Evolutionary conservation across 2,797 vertebrate genomes (phyloP).

Genomic region (Cuniculus paca): DNA sequence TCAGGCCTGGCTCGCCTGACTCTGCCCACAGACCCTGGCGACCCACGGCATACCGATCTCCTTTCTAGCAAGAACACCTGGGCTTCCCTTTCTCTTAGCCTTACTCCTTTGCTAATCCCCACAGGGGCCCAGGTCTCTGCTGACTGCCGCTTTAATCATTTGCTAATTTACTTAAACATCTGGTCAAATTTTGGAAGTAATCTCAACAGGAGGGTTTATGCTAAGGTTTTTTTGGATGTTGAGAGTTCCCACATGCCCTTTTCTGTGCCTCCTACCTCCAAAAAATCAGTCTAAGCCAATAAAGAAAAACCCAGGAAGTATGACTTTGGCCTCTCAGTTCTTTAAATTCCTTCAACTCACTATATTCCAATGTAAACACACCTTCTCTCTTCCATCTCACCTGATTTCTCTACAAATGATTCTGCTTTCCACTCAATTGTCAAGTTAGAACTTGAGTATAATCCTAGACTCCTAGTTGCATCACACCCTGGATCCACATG

Average conservation of each 20-base stretch:
- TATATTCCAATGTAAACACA: not conserved
- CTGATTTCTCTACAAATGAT: not conserved
- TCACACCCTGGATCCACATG: not conserved
- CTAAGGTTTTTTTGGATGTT: conserved; percentile 70
- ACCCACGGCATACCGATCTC: not conserved
- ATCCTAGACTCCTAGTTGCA: not conserved
- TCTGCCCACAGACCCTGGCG: not conserved
- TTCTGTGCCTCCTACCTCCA: not conserved
- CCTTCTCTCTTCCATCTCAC: not conserved
- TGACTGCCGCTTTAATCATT: conserved; percentile 79
- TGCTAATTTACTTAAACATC: conserved; percentile 83
- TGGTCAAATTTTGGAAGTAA: conserved; percentile 78
- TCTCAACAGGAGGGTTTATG: conserved; percentile 72
- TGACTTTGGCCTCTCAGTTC: not conserved
- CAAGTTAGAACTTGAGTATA: not conserved
- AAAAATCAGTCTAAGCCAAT: conserved; percentile 25
- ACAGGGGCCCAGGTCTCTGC: conserved; percentile 54
- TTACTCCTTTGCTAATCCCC: conserved; percentile 26
- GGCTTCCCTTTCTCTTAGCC: conserved; percentile 22
- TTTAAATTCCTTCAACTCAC: not conserved
- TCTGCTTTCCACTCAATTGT: not conserved
- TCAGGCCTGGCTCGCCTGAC: not conserved
- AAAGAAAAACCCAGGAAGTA: not conserved
- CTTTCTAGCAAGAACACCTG: conserved; percentile 63
- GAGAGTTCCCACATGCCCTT: conserved; percentile 74